Conservation (phyloP, 35 echinoderm and acorn worm genomes). For the Patiria miniata region DNA sequence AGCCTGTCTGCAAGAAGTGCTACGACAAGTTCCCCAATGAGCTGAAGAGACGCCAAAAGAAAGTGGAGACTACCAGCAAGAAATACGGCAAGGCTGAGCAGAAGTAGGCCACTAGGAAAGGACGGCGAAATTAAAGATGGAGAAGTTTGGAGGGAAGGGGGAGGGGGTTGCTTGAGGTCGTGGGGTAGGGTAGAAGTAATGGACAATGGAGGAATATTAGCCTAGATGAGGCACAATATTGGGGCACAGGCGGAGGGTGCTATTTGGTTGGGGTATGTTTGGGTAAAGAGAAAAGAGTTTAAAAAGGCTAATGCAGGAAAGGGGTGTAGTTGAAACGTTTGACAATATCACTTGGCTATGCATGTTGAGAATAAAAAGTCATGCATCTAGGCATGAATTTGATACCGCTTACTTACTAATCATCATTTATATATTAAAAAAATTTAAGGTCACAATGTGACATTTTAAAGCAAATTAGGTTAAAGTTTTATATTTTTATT, state of each 20-base stretch:
- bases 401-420: too few species aligned
- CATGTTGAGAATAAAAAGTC: too few species aligned
- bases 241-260: too few species aligned
- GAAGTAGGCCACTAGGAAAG: neutral
- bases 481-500: too few species aligned
- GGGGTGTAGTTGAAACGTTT: too few species aligned
- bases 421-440: too few species aligned
- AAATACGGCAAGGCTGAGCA: conserved; percentile 73
- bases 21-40: conserved; percentile 98
- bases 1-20: conserved; percentile 96
- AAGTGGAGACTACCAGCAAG: conserved; percentile 69
- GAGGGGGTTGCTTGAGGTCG: neutral
- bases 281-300: neutral
- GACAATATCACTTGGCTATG: too few species aligned
- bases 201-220: neutral
- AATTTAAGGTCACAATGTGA: too few species aligned
- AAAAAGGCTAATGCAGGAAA: too few species aligned
- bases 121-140: neutral
- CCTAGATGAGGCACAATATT: neutral
- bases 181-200: neutral
- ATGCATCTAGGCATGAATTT: too few species aligned
- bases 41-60: conserved; percentile 91
- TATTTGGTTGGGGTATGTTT: too few species aligned
- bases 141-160: neutral
- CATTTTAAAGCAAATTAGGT: too few species aligned